Percentiles rank a stretch among this genome's conserved stretches.
phyloP scores from a whole-genome alignment of 2,113 vertebrate species.

The Cyprinus carpio region DNA sequence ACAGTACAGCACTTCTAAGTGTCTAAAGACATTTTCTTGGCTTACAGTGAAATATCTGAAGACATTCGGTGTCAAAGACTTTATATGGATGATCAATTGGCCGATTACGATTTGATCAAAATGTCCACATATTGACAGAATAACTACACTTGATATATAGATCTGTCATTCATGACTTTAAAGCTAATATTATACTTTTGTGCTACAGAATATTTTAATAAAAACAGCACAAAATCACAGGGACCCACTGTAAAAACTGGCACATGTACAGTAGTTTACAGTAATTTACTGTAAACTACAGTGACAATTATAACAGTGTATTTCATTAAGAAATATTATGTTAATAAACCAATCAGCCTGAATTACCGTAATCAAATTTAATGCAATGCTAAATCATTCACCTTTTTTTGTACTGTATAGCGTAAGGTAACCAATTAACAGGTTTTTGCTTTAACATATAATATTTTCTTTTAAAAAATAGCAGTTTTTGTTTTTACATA shows the following conservation, averaged over 20 bases:
- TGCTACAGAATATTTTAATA: not conserved
- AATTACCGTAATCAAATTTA: not conserved
- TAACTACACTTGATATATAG: not conserved
- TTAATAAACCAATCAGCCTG: not conserved
- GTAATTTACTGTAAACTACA: not conserved
- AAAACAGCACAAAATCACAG: not conserved
- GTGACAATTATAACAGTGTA: not conserved
- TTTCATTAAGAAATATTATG: not conserved
- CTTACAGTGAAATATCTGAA: not conserved
- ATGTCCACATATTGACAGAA: not conserved
- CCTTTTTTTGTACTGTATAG: not conserved
- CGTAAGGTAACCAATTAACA: not conserved
- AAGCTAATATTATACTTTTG: not conserved
- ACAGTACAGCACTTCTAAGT: not conserved
- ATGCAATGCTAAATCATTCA: not conserved
- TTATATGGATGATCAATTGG: not conserved
- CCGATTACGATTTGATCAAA: not conserved
- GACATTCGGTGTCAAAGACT: not conserved
- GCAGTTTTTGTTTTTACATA: too few relatives aligned
- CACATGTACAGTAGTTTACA: not conserved
- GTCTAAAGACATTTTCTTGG: not conserved
- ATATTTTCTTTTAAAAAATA: not conserved
- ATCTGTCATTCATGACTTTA: not conserved
- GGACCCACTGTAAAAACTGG: not conserved
- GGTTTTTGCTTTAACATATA: too few relatives aligned